Conservation (phyloP, 2,113 vertebrate species). For the Myanophis thanlyinensis region DNA sequence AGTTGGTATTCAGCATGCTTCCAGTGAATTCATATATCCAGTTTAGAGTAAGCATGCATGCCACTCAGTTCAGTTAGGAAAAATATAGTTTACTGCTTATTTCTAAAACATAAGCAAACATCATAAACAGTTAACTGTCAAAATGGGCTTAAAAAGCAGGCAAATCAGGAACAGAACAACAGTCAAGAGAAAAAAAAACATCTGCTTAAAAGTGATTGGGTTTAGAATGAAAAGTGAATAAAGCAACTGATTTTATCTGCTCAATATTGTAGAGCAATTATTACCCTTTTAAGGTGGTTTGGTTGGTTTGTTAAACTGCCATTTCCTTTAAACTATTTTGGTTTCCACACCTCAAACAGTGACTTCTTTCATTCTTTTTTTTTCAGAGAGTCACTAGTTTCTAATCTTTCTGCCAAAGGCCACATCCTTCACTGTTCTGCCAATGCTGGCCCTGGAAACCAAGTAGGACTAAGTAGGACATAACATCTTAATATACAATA, state of each 20-base stretch:
- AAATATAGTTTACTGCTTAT: background rate
- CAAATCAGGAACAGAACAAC: background rate
- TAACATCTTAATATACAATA: background rate
- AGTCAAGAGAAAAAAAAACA: background rate
- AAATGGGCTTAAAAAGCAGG: background rate
- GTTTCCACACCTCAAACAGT: constrained; percentile 11
- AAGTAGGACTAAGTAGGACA: background rate
- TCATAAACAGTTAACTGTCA: background rate
- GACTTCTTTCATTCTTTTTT: background rate
- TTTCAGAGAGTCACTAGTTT: background rate
- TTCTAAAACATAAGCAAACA: background rate
- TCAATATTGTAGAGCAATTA: background rate
- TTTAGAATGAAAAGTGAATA: background rate
- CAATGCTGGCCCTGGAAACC: background rate
- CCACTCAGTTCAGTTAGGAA: background rate
- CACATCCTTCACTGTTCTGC: background rate
- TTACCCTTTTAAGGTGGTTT: background rate
- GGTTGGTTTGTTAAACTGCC: background rate
- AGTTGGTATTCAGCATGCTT: background rate
- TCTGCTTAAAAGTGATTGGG: background rate
- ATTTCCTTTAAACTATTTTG: background rate
- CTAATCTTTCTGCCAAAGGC: background rate
- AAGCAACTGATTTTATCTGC: background rate
- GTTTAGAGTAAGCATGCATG: background rate
- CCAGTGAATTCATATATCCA: background rate